Base-by-base conservation (phyloP, 2,113 vertebrate species). In the Hipposideros armiger region DNA sequence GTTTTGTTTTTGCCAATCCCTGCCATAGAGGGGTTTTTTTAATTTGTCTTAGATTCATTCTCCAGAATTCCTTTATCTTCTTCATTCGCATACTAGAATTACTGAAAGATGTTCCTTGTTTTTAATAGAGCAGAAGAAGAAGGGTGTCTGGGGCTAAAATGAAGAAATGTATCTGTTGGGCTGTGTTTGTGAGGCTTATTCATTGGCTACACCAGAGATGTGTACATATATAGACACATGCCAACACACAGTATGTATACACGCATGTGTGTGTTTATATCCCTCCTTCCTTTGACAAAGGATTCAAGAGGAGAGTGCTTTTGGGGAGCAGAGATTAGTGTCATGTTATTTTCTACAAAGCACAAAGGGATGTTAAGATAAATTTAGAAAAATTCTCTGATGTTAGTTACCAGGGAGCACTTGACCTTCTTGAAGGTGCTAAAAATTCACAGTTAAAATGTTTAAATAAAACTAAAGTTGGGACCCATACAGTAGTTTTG, bases 11-110 rank as follows among this genome's bases (percentile, higher is more conserved):
- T 89, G 20, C 50, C 64, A 87, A 5, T 78, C n/a, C 22, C 36
- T 94, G 20, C 42, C 32, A 5, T 45, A 36, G 36, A 67, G 54
- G n/a, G 36, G 3, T 52, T 96, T 94, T 32, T 56, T 7, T 10
- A 62, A 30, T 94, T 81, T 91, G 56, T 77, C 36, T 91, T 90
- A 54, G 70, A 76, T 64, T 87, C 52, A 67, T 83, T 81, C 70
- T 92, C 52, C 52, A 76, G 9, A 36, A 64, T 47, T 83, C 58
- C 80, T 88, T 54, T 26, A 85, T 40, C 26, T 13, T 95, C 64
- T 96, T 90, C 84, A 76, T 83, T 95, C 45, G 95, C 32, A 62
- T 58, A 15, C 50, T 90, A 52, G 28, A 77, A 80, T 92, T 90
- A 90, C 19, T 78, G 36, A 74, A 92, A 93, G 73, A 58, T 60